These are phyloP conservation scores for Nematolebias whitei DNA, from an alignment of 2,113 vertebrate species.

Conservation along the genomic window DNA sequence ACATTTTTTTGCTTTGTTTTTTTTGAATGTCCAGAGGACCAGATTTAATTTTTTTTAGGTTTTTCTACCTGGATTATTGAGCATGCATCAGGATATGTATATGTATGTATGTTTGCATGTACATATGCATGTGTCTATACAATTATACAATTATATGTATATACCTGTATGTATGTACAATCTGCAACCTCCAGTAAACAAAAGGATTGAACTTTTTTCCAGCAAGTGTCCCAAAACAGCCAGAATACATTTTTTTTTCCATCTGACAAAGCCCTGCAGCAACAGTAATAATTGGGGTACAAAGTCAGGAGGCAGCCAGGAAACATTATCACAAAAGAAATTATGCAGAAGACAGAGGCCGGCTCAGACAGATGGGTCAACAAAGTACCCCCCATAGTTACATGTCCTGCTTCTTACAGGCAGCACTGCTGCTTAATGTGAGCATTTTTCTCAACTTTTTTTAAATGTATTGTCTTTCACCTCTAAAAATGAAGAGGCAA, in stretches of 20 bases:
- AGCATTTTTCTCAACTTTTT: not conserved
- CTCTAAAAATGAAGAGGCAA: no score
- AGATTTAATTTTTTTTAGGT: no score
- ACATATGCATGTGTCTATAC: no score
- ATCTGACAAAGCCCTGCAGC: not conserved
- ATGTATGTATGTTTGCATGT: no score
- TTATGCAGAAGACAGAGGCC: not conserved
- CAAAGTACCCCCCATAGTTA: not conserved
- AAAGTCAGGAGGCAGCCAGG: not conserved
- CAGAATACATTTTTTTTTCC: not conserved
- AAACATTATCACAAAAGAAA: not conserved
- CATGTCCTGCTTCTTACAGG: not conserved
- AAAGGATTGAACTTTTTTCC: not conserved
- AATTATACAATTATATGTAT: no score
- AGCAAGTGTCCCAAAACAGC: constrained; percentile 1
- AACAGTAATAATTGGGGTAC: constrained; percentile 1
- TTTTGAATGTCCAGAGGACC: no score
- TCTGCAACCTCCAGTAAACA: no score
- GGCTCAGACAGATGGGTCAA: constrained; percentile 2
- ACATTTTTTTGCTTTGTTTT: no score
- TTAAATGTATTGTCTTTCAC: not conserved
- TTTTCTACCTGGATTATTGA: no score
- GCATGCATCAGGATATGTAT: no score
- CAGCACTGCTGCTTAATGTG: not conserved
- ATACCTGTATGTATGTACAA: no score